These are phyloP conservation scores for Sturnus vulgaris DNA, from an alignment of 2,113 vertebrate genomes.

Conservation along the genomic window DNA sequence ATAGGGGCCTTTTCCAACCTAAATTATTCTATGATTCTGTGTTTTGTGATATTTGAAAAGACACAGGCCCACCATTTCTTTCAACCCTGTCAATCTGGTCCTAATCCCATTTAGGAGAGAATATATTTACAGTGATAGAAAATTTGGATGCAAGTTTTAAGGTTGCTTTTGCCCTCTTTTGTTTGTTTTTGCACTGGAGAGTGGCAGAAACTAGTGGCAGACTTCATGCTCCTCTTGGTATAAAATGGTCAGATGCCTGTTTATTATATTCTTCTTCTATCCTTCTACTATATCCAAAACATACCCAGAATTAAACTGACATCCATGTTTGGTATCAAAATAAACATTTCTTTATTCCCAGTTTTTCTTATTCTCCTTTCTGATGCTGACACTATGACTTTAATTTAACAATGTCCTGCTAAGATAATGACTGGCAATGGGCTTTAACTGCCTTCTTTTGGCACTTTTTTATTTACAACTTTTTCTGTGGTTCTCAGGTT, in stretches of 20 bases:
- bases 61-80: background rate
- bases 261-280: background rate
- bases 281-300: background rate
- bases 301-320: background rate
- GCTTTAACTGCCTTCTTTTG: background rate
- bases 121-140: background rate
- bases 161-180: background rate
- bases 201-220: background rate
- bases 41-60: background rate
- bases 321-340: background rate
- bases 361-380: background rate
- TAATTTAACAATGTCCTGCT: background rate
- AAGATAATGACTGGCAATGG: background rate
- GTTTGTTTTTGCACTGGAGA: background rate
- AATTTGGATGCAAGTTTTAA: background rate
- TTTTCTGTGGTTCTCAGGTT: background rate
- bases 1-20: background rate
- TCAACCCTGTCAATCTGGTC: background rate
- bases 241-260: background rate
- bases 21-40: background rate
- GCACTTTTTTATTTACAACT: background rate
- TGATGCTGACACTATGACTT: background rate
- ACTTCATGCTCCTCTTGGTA: background rate
- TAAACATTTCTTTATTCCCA: background rate
- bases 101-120: background rate